Percentiles rank a stretch among this genome's conserved stretches.
These are phyloP conservation scores for Drosophila orosa DNA, from an alignment of 1,140 invertebrate genomes.

Conservation along the genomic window DNA sequence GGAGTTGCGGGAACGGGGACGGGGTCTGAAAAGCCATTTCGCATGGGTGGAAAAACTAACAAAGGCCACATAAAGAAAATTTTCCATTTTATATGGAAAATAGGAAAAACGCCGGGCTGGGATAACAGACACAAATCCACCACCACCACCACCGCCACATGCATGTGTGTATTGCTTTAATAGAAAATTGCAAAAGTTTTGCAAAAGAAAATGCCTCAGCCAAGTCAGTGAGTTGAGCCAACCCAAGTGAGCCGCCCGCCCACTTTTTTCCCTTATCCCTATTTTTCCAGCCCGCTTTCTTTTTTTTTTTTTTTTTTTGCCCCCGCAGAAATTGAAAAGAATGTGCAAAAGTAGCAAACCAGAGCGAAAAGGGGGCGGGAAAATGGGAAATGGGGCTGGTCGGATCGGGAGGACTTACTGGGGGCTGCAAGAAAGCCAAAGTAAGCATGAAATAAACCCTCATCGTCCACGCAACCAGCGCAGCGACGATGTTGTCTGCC, in stretches of 20 bases:
- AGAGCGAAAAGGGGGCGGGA: conserved; percentile 25
- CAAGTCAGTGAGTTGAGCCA: conserved; percentile 59
- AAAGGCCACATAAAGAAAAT: conserved; percentile 81
- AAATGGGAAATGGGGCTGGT: conserved; percentile 14
- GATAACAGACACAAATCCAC: conserved; percentile 60
- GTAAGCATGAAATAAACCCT: conserved; percentile 82
- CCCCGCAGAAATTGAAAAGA: conserved; percentile 75
- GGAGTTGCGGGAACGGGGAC: neutral
- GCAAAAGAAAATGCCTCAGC: conserved; percentile 80
- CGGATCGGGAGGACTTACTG: conserved; percentile 43
- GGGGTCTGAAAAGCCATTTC: conserved; percentile 24
- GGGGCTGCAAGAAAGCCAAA: conserved; percentile 67
- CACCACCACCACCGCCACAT: conserved; percentile 38
- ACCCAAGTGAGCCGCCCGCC: conserved; percentile 50
- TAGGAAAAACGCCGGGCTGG: conserved; percentile 29
- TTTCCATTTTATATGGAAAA: conserved; percentile 77
- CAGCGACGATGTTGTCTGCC: conserved; percentile 61
- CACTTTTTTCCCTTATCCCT: neutral
- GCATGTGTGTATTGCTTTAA: conserved; percentile 80
- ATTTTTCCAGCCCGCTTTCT: conserved; percentile 16
- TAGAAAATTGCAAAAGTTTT: conserved; percentile 83
- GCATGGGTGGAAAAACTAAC: conserved; percentile 72
- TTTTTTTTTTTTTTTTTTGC: conserved; percentile 1
- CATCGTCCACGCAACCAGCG: conserved; percentile 57
- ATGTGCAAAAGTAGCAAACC: conserved; percentile 80